Conservation (phyloP, 2,113 vertebrate genomes). For the Nannospalax galili region DNA sequence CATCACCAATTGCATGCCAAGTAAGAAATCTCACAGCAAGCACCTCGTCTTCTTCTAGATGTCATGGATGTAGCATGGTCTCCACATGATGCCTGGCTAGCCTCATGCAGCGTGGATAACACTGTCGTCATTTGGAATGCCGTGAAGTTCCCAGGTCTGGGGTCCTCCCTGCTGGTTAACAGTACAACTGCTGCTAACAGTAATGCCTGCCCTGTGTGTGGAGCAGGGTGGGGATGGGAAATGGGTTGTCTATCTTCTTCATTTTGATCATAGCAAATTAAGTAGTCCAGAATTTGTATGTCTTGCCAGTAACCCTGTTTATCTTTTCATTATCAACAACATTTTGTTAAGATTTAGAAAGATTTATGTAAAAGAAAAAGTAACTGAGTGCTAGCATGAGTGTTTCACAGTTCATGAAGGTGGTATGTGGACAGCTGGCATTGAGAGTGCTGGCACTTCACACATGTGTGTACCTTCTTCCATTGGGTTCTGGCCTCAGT, state of each 20-base stretch:
- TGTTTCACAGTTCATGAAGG: neutral
- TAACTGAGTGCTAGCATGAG: neutral
- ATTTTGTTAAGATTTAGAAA: slow-evolving; percentile 55
- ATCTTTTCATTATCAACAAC: neutral
- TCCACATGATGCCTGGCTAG: slow-evolving; percentile 97
- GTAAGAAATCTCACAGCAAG: slow-evolving; percentile 11
- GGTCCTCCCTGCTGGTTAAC: neutral
- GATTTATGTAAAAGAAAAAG: neutral
- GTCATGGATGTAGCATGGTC: slow-evolving; percentile 99
- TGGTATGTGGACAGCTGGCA: neutral
- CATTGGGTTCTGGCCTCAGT: neutral
- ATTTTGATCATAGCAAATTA: neutral
- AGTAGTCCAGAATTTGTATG: neutral
- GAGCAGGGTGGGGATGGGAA: neutral
- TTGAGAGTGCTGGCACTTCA: neutral
- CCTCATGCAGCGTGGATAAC: slow-evolving; percentile 99
- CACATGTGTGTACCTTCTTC: rapidly evolving
- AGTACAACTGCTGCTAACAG: neutral
- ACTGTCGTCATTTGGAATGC: slow-evolving; percentile 99
- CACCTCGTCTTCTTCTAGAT: slow-evolving; percentile 86
- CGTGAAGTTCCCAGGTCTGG: slow-evolving; percentile 96
- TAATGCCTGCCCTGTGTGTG: neutral
- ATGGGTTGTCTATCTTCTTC: neutral
- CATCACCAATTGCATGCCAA: neutral
- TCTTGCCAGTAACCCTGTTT: neutral